These are phyloP conservation scores for Syngnathus acus DNA, from an alignment of 2,797 vertebrate genomes.

Conservation along the genomic window DNA sequence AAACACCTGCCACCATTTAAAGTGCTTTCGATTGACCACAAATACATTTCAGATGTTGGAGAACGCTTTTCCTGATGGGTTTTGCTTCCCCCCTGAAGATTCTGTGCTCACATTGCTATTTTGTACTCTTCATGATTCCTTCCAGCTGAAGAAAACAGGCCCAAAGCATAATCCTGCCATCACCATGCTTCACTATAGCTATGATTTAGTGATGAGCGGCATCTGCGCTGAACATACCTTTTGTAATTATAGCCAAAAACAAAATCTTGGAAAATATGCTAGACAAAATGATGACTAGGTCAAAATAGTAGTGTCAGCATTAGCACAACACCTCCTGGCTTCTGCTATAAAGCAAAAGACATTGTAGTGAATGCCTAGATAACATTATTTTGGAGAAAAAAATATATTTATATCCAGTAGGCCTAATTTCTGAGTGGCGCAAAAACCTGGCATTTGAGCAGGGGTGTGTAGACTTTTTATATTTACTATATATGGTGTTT, in stretches of 20 bases:
- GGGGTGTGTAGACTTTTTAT: background rate
- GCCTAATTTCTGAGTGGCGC: background rate
- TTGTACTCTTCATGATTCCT: background rate
- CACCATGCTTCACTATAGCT: no score
- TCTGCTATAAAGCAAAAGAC: background rate
- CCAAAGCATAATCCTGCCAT: no score
- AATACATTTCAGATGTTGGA: background rate
- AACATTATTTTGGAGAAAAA: background rate
- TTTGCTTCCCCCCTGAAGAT: background rate
- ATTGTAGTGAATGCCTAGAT: background rate
- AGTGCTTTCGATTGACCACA: background rate
- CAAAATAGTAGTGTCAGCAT: background rate
- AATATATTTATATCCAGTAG: background rate
- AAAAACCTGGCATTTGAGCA: background rate
- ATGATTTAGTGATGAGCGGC: no score
- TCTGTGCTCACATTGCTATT: background rate
- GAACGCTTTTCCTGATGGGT: background rate
- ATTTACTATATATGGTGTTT: background rate
- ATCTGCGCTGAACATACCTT: no score
- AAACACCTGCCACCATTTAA: background rate
- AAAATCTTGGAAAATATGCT: background rate
- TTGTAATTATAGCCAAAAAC: background rate
- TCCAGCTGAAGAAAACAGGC: background rate
- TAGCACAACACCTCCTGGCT: background rate
- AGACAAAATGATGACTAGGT: background rate